Evolutionary conservation across 2,888 invertebrate genomes (phyloP), one percentile per base, ranked within the genome.

Genomic region (Phaedon cochleariae): DNA sequence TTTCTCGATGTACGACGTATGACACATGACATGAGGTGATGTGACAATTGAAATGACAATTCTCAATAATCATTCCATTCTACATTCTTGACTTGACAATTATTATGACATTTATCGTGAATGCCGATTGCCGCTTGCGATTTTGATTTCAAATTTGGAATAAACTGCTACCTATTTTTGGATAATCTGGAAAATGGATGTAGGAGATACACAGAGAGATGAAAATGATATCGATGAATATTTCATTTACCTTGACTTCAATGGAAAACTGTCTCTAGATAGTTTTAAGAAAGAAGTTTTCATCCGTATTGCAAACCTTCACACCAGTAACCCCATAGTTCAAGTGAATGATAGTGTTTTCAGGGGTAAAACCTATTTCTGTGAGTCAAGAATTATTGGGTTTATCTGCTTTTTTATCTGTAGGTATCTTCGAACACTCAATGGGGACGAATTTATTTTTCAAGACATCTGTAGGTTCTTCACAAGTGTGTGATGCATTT

Each of bases 401-500:
- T 29, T 29, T 5, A 17, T 17, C 26, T n/a, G 7, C 69, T 84
- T 85, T 80, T 75, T 80, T 81, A 69, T 84, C 85, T 82, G 75
- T 80, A 89, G 93, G 93, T 17, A 86, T 86, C 57, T 92, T 89
- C 81, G 89, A 90, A 76, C 87, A 89, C 77, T 85, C 89, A 7
- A 80, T 90, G 65, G 93, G 93, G 18, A 93, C 93, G 15, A 89
- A 90, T 71, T 84, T 93, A 79, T 91, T 92, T 79, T 92, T 93
- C 79, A 88, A 90, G 78, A 88, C 89, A 74, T 87, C 89, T 67
- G 82, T 85, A 29, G 81, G 86, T 41, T 84, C 85, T 18, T 59
- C 67, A 12, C 59, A 59, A 29, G 57, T 54, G 12, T 64, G 57
- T 9, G 74, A 74, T 67, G 66, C 77, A 17, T 79, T 79, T 54